Evolutionary conservation across 2,888 invertebrate genomes (phyloP).

Genomic region (Volucella bombylans): DNA sequence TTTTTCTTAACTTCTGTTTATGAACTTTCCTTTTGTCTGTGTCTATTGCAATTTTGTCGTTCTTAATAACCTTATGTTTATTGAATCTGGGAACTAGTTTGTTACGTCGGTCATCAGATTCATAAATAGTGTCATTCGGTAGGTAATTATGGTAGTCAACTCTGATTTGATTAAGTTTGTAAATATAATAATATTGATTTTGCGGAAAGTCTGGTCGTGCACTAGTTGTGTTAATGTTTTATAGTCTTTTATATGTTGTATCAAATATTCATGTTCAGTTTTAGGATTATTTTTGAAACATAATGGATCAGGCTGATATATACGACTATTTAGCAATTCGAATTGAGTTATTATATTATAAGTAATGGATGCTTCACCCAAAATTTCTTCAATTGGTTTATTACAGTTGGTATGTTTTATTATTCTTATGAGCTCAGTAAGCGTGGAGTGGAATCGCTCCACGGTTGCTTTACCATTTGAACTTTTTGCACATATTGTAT

Average conservation of each 20-base stretch:
- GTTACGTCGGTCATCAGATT: too few relatives aligned
- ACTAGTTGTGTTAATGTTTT: conserved; percentile 2
- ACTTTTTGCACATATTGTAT: conserved; percentile 35
- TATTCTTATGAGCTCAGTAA: conserved; percentile 18
- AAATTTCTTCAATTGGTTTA: conserved; percentile 37
- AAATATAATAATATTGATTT: background rate
- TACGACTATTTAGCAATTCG: conserved; percentile 16
- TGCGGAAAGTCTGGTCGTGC: background rate
- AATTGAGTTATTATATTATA: conserved; percentile 4
- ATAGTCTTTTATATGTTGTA: conserved; percentile 12
- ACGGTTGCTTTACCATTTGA: background rate
- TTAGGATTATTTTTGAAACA: background rate
- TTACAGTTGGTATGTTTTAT: conserved; percentile 13
- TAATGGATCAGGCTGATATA: background rate
- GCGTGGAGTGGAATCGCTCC: too few relatives aligned
- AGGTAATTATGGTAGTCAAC: background rate
- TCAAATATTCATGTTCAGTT: conserved; percentile 13
- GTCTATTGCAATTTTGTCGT: conserved; percentile 42
- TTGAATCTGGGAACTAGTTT: conserved; percentile 19
- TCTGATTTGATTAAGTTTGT: conserved; percentile 18
- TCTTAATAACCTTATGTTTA: conserved; percentile 13
- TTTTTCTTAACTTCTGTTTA: conserved; percentile 44
- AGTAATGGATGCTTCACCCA: conserved; percentile 17
- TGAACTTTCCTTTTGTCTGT: background rate
- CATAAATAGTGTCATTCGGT: conserved; percentile 15